Evolutionary conservation across 2,113 vertebrate genomes (phyloP).

Genomic region (Camelus dromedarius): DNA sequence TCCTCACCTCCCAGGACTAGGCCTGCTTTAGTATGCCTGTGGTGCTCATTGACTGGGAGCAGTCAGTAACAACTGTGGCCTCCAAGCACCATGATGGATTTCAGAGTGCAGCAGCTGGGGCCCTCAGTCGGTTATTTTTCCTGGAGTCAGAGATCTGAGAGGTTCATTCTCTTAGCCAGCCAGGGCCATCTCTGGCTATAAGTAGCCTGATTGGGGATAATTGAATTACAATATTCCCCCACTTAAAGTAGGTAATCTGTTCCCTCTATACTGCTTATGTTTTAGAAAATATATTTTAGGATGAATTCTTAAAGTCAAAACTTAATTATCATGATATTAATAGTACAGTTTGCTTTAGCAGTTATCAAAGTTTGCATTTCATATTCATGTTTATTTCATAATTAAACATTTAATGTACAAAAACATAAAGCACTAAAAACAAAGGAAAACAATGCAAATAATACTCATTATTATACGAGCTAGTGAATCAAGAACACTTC

Average conservation of each 20-base stretch:
- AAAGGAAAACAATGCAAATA: conserved; percentile 22
- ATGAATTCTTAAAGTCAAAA: conserved; percentile 37
- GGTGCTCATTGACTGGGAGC: not conserved
- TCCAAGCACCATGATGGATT: not conserved
- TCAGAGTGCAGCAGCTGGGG: conserved; percentile 3
- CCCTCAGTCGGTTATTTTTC: not conserved
- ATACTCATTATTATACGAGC: not conserved
- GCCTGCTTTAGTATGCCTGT: not conserved
- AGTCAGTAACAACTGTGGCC: not conserved
- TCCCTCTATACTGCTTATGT: not conserved
- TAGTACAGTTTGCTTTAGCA: conserved; percentile 17
- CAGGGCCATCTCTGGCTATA: not conserved
- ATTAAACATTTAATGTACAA: conserved; percentile 18
- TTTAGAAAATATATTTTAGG: not conserved
- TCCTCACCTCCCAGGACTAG: not conserved
- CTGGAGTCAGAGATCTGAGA: not conserved
- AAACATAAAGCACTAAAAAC: not conserved
- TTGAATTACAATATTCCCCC: not conserved
- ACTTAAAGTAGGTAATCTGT: conserved; percentile 10
- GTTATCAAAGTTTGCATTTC: conserved; percentile 41
- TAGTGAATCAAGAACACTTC: not conserved
- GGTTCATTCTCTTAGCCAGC: not conserved
- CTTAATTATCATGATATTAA: conserved; percentile 46
- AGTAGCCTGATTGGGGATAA: conserved; percentile 10
- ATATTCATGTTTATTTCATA: not conserved